Evolutionary conservation across 2,113 vertebrate species (phyloP), one percentile per base, ranked within the genome.

Genomic region (Monarcha castaneiventris): DNA sequence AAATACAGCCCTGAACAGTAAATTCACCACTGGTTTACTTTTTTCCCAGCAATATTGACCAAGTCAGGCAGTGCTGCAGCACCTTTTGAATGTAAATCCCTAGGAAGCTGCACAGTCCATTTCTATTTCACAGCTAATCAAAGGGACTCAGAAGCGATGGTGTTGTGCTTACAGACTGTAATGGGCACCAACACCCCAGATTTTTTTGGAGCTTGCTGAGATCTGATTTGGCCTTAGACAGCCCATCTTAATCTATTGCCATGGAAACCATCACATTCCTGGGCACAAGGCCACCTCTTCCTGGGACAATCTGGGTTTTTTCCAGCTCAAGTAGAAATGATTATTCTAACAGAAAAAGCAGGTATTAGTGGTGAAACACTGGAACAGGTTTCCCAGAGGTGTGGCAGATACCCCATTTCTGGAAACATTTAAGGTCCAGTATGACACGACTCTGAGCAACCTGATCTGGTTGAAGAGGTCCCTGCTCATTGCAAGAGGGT

Each of bases 261-360:
- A 51, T 84, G 77, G 87, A 96, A 94, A 95, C 77, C 44, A 81
- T 51, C 56, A 64, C 48, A 41, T 82, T 95, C 68, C 67, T 77
- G 55, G 81, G 87, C 89, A 95, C 58, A 66, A 79, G 32, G 69
- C 61, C 93, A 91, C 52, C 58, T 91, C 64, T 94, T 84, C 84
- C 56, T 84, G 73, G 82, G 79, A 73, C 55, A 76, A 10, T 46
- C 48, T 93, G 78, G 9, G 7, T 23, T 51, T 73, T 77, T 78
- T 64, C 64, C 44, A 81, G 56, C 69, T 69, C 63, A 56, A 59
- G 32, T 41, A 39, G 48, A 76, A 84, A 29, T 3, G 1, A 48
- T 87, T 86, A 55, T 82, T 79, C 11, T 23, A 13, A 52, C 25
- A 46, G 67, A 22, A 75, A 74, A 76, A 21, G 12, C 27, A 44